Evolutionary conservation across 2,113 vertebrate species (phyloP).

Genomic region (human): GRCh38 chr6:19298501-19299000

Average conservation of each 20-base stretch:
- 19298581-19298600: constrained; percentile 87
- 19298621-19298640: constrained; percentile 90
- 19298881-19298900: background rate
- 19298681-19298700: constrained; percentile 89
- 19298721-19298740: constrained; percentile 75
- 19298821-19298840: constrained; percentile 24
- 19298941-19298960: too few species aligned
- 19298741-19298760: constrained; percentile 83
- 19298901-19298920: constrained; percentile 70
- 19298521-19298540: constrained; percentile 82
- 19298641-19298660: constrained; percentile 93
- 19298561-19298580: constrained; percentile 88
- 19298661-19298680: constrained; percentile 91
- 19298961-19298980: constrained; percentile 52
- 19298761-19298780: constrained; percentile 74
- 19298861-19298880: background rate
- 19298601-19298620: constrained; percentile 91
- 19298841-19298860: background rate
- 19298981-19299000: constrained; percentile 77
- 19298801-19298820: background rate
- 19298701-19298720: constrained; percentile 85
- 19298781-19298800: background rate
- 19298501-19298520: constrained; percentile 77
- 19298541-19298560: constrained; percentile 71
- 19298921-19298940: constrained; percentile 60